Evolutionary conservation across 2,797 vertebrate genomes (phyloP).

Genomic region (Calcarius lapponicus): DNA sequence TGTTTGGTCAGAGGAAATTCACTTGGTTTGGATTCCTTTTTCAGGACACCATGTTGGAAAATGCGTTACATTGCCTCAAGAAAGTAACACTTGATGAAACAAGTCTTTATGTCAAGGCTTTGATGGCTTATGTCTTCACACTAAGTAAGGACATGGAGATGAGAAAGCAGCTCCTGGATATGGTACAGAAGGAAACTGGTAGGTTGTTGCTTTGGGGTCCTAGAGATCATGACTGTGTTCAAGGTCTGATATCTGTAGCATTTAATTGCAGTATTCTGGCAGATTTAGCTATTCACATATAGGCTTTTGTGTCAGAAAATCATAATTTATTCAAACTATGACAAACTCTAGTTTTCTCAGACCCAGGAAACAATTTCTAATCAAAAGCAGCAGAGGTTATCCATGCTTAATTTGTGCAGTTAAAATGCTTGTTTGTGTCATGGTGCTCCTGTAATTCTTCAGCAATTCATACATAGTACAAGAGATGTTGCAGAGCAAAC

Average conservation of each 20-base stretch:
- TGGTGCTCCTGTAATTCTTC: background rate
- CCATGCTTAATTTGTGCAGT: background rate
- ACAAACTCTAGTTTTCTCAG: background rate
- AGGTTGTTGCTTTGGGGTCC: background rate
- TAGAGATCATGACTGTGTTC: background rate
- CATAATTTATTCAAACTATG: background rate
- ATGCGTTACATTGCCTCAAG: slow-evolving; percentile 75
- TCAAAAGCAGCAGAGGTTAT: background rate
- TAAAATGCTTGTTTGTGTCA: background rate
- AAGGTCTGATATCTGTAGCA: background rate
- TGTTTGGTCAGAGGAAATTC: background rate
- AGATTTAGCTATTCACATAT: background rate
- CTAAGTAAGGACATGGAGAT: slow-evolving; percentile 67
- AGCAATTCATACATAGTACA: background rate
- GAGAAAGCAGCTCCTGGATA: slow-evolving; percentile 40
- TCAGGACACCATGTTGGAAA: slow-evolving; percentile 70
- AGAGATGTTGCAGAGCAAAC: background rate
- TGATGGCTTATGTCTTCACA: slow-evolving; percentile 84
- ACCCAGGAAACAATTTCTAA: background rate
- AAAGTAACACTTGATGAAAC: slow-evolving; percentile 38
- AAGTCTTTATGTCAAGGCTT: slow-evolving; percentile 80
- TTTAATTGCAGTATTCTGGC: background rate
- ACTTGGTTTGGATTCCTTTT: background rate
- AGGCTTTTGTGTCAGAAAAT: background rate
- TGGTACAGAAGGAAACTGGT: slow-evolving; percentile 39